A percentile compares a stretch with the other conserved stretches of the same genome.
Evolutionary conservation across 2,888 invertebrate genomes (phyloP).

Genomic region (Agrochola macilenta): DNA sequence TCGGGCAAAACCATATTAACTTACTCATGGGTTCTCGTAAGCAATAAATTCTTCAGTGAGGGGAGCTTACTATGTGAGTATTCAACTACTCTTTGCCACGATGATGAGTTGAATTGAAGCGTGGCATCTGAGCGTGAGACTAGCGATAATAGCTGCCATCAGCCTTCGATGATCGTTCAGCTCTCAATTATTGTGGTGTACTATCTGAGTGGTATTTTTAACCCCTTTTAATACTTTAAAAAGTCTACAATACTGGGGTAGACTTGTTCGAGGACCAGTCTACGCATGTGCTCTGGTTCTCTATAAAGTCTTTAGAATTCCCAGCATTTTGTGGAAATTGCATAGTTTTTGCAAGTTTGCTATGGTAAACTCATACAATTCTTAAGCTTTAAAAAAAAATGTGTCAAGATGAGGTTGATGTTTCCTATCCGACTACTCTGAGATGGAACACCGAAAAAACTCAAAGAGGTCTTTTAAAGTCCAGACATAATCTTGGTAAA

Average conservation of each 20-base stretch:
- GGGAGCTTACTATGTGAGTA: constrained; percentile 66
- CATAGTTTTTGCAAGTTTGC: neutral
- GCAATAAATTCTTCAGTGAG: neutral
- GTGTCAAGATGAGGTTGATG: neutral
- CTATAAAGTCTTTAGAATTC: neutral
- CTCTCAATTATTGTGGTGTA: neutral
- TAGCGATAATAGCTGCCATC: constrained; percentile 59
- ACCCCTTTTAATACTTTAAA: constrained; percentile 2
- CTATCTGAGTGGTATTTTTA: constrained; percentile 59
- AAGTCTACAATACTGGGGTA: neutral
- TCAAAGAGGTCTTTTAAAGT: too few species aligned
- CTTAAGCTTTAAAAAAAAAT: too few species aligned
- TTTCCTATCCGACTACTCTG: too few species aligned
- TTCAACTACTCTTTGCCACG: constrained; percentile 59
- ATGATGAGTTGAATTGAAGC: constrained; percentile 69
- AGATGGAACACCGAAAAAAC: too few species aligned
- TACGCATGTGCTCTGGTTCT: neutral
- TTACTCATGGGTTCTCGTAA: constrained; percentile 63
- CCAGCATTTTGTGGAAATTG: too few species aligned
- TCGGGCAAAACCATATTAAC: constrained; percentile 55
- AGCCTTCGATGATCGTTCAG: constrained; percentile 76
- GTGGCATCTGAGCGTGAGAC: constrained; percentile 70
- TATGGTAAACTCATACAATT: neutral
- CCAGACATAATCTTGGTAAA: too few species aligned
- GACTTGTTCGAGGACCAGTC: neutral